Conservation (phyloP, 1,140 invertebrate species). For the Homalodisca vitripennis region DNA sequence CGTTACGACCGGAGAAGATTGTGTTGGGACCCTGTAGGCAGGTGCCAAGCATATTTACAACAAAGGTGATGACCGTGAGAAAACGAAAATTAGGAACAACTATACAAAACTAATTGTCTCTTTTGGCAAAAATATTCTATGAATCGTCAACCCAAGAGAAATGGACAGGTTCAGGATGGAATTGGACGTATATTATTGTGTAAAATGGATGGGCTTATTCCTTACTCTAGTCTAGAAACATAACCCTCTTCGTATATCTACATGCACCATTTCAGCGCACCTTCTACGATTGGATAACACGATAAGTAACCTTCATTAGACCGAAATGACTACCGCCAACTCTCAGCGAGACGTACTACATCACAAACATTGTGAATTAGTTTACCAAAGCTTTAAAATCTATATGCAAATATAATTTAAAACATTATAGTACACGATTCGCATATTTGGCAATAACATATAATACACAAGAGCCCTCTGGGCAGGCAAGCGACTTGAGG, state of each 20-base stretch:
- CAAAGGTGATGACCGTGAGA: background rate
- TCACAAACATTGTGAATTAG: constrained; percentile 22
- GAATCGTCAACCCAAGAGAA: background rate
- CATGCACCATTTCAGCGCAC: background rate
- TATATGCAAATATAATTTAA: constrained; percentile 19
- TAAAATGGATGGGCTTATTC: constrained; percentile 15
- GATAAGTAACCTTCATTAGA: background rate
- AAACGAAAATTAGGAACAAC: background rate
- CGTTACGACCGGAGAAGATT: background rate
- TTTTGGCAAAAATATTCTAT: background rate
- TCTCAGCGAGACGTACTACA: constrained; percentile 2
- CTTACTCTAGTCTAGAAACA: background rate
- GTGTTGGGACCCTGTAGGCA: constrained; percentile 3
- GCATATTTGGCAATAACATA: constrained; percentile 16
- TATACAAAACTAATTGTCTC: background rate
- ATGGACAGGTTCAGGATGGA: constrained; percentile 2
- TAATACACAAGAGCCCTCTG: constrained; percentile 7
- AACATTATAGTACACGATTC: constrained; percentile 13
- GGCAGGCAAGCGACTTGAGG: background rate
- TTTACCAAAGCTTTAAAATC: constrained; percentile 11
- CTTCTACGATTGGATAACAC: background rate
- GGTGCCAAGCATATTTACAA: too few relatives aligned
- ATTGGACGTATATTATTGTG: constrained; percentile 21
- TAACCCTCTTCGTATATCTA: background rate
- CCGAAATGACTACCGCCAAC: background rate